Evolutionary conservation across 2,888 invertebrate genomes (phyloP), one percentile per base, ranked within the genome.

Genomic region (Idaea aversata): DNA sequence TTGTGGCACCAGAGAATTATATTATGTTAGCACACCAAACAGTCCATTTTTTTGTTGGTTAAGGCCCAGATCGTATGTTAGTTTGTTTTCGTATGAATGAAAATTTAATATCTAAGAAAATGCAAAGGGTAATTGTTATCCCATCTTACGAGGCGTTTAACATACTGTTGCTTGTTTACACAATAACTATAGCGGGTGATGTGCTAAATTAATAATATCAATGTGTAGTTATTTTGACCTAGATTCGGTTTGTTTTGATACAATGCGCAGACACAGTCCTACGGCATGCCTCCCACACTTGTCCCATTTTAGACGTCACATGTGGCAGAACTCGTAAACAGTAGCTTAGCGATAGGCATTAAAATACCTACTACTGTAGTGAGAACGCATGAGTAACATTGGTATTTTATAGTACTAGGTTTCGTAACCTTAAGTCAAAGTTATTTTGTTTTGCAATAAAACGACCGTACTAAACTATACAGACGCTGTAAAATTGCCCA

Each of bases 261-360:
- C 77, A 77, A 74, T 69, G 75, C 68, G 75, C 71, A 65, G 69
- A 72, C 70, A 70, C 67, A 72, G 75, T 75, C 77, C 75, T 74
- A 74, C 77, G 72, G 71, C 72, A 74, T 77, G 81, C 85, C 90
- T 90, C 91, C 90, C 91, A 90, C 91, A 87, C 80, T 83, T 87
- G 87, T 86, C 83, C 89, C 75, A 88, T 88, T 89, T 88, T 88
- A 87, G 84, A 81, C 80, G 76, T 67, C 85, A 85, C 88, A 87
- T 87, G 87, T 70, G 82, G 73, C 65, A 66, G 73, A 74, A 77
- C 71, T 78, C 75, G 81, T 82, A 81, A 83, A 82, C 84, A 82
- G 74, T 71, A 72, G 75, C 65, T 71, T 73, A 66, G 67, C 61
- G 72, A 70, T 67, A 47, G 47, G 47, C 13, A 47, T 47, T 13